Conservation (phyloP, 2,888 invertebrate species). For the Pheosia gnoma region DNA sequence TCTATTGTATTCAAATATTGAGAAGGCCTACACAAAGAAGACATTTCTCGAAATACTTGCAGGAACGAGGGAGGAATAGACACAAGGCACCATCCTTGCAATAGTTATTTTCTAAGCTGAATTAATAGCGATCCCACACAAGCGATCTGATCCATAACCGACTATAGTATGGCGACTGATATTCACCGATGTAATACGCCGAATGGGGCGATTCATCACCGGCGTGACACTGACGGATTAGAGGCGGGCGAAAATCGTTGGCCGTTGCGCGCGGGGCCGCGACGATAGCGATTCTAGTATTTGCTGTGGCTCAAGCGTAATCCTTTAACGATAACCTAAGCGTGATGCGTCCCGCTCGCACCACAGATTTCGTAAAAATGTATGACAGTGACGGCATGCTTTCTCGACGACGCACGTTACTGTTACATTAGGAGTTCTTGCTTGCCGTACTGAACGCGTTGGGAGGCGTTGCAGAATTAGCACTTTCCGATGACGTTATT, state of each 20-base stretch:
- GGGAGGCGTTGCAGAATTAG: conserved; percentile 3
- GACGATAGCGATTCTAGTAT: not conserved
- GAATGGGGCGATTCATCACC: conserved; percentile 68
- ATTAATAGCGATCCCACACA: not conserved
- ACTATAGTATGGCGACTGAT: conserved; percentile 1
- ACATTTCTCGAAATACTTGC: no score
- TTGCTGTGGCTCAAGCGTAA: not conserved
- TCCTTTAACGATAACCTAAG: no score
- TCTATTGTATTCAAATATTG: no score
- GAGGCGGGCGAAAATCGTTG: conserved; percentile 33
- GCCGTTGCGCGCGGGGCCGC: conserved; percentile 5
- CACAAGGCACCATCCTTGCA: not conserved
- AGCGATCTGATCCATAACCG: not conserved
- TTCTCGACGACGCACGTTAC: no score
- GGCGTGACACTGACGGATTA: conserved; percentile 69
- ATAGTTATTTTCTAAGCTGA: not conserved
- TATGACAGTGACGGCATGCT: no score
- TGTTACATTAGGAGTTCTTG: no score
- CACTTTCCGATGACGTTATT: not conserved
- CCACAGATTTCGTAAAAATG: no score
- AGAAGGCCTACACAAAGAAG: no score
- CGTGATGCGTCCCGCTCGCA: no score
- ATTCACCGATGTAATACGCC: conserved; percentile 31
- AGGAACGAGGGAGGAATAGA: no score
- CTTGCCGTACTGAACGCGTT: not conserved